These are phyloP conservation scores for Potamarius usumacintae DNA, from an alignment of 2,113 vertebrate species.

Conservation along the genomic window DNA sequence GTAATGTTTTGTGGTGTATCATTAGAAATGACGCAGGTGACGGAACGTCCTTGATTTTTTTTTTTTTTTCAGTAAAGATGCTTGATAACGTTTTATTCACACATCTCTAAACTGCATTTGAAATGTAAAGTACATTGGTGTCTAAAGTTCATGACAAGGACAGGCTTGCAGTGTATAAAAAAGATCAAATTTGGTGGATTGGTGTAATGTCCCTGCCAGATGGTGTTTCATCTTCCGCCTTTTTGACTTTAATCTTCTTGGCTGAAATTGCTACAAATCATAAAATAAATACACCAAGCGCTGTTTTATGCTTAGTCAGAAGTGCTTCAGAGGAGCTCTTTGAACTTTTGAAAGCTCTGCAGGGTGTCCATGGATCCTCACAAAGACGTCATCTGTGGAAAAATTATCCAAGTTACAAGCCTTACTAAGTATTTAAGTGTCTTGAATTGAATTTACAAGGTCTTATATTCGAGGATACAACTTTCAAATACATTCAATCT, in stretches of 20 bases:
- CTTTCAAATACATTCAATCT: background rate
- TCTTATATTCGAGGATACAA: background rate
- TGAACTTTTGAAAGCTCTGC: slow-evolving; percentile 12
- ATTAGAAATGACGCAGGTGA: background rate
- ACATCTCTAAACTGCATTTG: slow-evolving; percentile 11
- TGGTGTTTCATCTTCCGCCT: slow-evolving; percentile 51
- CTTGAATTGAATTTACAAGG: background rate
- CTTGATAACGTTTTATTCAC: slow-evolving; percentile 13
- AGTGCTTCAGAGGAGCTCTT: slow-evolving; percentile 13
- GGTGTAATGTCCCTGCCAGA: slow-evolving; percentile 64
- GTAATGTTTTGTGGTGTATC: background rate
- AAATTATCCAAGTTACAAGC: background rate
- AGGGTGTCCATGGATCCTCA: background rate
- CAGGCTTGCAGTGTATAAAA: slow-evolving; percentile 49
- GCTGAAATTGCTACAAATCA: slow-evolving; percentile 56
- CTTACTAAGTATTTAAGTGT: background rate
- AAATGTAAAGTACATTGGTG: slow-evolving; percentile 14
- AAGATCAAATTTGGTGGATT: slow-evolving; percentile 55
- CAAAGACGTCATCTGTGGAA: background rate
- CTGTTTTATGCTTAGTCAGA: background rate
- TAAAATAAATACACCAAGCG: slow-evolving; percentile 31
- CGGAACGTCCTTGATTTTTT: background rate
- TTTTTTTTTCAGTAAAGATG: background rate
- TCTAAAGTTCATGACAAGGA: background rate
- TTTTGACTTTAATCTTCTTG: slow-evolving; percentile 66